Conservation (phyloP, 2,888 invertebrate genomes). For the Amphiduros pacificus region DNA sequence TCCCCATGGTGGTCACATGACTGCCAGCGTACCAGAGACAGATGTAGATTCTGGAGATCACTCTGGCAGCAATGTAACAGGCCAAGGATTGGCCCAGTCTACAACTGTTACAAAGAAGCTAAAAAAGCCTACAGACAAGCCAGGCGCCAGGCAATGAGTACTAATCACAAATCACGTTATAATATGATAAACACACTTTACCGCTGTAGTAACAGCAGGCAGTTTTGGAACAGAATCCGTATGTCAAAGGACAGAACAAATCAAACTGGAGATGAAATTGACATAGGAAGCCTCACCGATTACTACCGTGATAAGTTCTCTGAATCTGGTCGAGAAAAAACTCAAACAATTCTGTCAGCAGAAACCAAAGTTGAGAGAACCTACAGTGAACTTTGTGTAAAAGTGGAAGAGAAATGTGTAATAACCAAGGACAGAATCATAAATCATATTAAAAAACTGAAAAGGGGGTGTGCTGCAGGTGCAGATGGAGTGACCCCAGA, state of each 20-base stretch:
- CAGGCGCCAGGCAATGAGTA: background rate
- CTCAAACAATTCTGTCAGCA: no score
- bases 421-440: no score
- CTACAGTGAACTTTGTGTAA: no score
- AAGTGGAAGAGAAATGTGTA: no score
- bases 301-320: background rate
- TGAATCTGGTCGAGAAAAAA: background rate
- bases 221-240: background rate
- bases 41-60: background rate
- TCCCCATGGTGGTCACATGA: background rate
- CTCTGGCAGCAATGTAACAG: background rate
- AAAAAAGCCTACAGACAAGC: background rate
- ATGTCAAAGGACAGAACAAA: no score
- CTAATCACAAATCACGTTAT: background rate
- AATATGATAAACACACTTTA: background rate
- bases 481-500: no score
- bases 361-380: no score
- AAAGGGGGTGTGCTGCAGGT: no score
- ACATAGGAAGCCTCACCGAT: no score
- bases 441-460: no score
- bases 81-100: background rate
- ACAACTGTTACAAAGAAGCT: background rate
- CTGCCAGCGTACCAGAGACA: background rate
- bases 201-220: background rate
- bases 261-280: no score